Evolutionary conservation across 2,888 invertebrate species (phyloP), one percentile per base, ranked within the genome.

Genomic region (Chymomyza fuscimana): DNA sequence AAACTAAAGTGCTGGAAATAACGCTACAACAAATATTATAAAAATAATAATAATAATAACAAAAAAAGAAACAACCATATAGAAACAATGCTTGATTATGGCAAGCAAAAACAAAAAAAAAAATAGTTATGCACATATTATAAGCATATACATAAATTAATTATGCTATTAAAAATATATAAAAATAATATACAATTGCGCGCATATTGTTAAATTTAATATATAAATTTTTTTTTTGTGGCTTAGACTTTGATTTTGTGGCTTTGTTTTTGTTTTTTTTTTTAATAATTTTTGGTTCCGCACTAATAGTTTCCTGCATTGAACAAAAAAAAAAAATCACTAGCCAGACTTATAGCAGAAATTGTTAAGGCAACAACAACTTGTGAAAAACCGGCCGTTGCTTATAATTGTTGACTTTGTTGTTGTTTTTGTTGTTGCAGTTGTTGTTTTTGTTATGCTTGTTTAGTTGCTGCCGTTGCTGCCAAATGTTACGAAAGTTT

Each of bases 271-370:
- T 51, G 15, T 67, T 67, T 62, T 22, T 50, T 25, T 52, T 25
- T 46, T 65, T 65, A 58, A 56, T 62, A 19, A 62, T 68, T 68
- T 70, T 65, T 61, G 66, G 77, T 77, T 81, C 76, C 78, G 82
- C 82, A 80, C 82, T 78, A 82, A 81, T 82, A 78, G 79, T 79
- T 79, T 72, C 70, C 60, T 64, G 63, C 58, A 56, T 32, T 15
- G 0, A 12, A 63, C 7, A 58, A 63, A 32, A 15, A 65, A 63
- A 50, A 36, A 74, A 74, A 74, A 66, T 25, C 15, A 51, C 46
- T 62, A n/a, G n/a, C 54, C 15, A 16, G 46, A n/a, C 36, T 62
- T 19, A 62, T 54, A 10, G 62, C 69, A 70, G 54, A 72, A 73
- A 54, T 68, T 61, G 52, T 67, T 67, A 69, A 54, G 67, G 19